phyloP scores from a whole-genome alignment of 2,797 vertebrate species.

The Halcyon smyrnensis region DNA sequence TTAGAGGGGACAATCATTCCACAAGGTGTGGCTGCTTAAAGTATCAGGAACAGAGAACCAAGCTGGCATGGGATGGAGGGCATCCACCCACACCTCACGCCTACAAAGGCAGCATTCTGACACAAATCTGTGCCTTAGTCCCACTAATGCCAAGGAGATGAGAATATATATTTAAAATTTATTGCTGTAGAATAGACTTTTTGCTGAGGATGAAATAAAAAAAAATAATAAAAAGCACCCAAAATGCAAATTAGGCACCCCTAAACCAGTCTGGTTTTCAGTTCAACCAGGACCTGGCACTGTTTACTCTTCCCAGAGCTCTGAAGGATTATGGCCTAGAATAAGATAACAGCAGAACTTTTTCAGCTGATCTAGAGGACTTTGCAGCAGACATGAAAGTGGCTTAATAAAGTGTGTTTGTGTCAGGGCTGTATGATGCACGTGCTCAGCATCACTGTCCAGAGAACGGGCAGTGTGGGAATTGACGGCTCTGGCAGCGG shows the following conservation, averaged over 20 bases:
- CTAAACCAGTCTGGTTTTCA: background rate
- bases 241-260: background rate
- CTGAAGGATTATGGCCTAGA: background rate
- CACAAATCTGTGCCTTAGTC: background rate
- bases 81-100: background rate
- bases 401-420: constrained; percentile 32
- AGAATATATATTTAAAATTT: background rate
- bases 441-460: background rate
- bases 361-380: constrained; percentile 3
- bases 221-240: background rate
- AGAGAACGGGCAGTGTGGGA: background rate
- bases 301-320: background rate
- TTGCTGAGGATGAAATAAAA: background rate
- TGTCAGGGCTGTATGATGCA: constrained; percentile 14
- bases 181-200: background rate
- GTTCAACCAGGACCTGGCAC: constrained; percentile 7
- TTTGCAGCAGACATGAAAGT: constrained; percentile 27
- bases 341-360: constrained; percentile 1
- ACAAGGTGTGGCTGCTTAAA: background rate
- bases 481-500: background rate
- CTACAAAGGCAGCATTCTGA: background rate
- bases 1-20: background rate
- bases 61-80: background rate
- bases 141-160: background rate
- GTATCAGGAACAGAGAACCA: background rate